phyloP scores from a whole-genome alignment of 2,113 vertebrate species.

The Oreochromis tanganicae region DNA sequence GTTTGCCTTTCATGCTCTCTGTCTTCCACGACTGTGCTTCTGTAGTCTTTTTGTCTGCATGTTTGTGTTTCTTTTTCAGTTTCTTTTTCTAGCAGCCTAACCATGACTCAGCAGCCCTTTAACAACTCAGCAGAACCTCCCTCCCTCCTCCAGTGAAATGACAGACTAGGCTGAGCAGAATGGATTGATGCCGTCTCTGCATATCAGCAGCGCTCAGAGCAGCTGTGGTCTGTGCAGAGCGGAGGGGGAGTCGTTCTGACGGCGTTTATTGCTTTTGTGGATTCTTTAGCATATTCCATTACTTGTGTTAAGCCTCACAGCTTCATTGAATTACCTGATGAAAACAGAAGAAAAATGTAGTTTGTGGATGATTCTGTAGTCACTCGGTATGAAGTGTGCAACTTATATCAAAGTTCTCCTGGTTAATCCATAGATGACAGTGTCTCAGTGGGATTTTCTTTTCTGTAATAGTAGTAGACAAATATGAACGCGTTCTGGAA shows the following conservation, averaged over 20 bases:
- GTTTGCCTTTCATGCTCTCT: background rate
- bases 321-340: background rate
- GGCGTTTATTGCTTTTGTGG: background rate
- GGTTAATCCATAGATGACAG: background rate
- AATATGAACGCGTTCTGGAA: background rate
- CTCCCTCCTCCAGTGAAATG: constrained; percentile 1
- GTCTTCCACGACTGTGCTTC: background rate
- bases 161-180: constrained; percentile 3
- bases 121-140: background rate
- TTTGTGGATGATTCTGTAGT: background rate
- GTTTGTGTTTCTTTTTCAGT: background rate
- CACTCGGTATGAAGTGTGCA: background rate
- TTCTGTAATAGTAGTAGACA: background rate
- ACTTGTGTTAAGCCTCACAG: background rate
- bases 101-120: constrained; percentile 25
- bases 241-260: background rate
- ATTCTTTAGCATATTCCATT: background rate
- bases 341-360: background rate
- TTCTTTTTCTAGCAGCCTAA: background rate
- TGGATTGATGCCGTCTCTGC: constrained; percentile 19
- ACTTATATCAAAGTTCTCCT: background rate
- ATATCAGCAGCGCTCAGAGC: background rate
- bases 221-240: background rate
- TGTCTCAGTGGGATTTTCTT: background rate
- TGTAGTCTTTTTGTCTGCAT: background rate